phyloP scores from a whole-genome alignment of 2,888 invertebrate species.

The Trachelus iudaicus region DNA sequence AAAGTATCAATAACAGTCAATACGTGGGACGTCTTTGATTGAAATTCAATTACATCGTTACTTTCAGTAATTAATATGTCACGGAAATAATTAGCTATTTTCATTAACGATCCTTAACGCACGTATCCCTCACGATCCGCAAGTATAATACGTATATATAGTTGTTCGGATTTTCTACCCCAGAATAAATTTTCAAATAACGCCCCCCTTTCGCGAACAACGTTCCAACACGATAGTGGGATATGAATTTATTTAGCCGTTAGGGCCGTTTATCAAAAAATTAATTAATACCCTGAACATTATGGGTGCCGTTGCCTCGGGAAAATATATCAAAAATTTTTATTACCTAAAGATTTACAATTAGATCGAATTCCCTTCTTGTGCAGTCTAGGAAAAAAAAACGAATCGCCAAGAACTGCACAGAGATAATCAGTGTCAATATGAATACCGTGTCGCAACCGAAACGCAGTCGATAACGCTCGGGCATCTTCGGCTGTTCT shows the following conservation, averaged over 20 bases:
- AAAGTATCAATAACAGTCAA: not conserved
- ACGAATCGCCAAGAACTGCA: not conserved
- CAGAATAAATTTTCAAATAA: not conserved
- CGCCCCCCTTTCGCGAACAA: not conserved
- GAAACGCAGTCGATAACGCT: not conserved
- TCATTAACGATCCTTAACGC: not conserved
- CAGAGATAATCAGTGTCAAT: not conserved
- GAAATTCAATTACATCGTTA: not conserved
- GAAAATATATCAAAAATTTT: not conserved
- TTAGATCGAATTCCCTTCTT: not conserved
- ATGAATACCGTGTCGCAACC: not conserved
- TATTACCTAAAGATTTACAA: not conserved
- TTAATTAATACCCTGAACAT: not conserved
- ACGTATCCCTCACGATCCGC: not conserved
- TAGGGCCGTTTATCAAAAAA: not conserved
- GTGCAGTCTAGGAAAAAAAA: not conserved
- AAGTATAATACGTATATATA: not conserved
- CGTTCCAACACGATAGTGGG: not conserved
- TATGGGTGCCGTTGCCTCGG: not conserved
- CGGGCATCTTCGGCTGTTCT: constrained; percentile 7
- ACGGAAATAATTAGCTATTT: not conserved
- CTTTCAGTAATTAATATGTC: not conserved
- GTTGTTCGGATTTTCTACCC: not conserved
- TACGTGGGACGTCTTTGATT: not conserved
- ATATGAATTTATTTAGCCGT: not conserved